A percentile compares a stretch with the other conserved stretches of the same genome.
Evolutionary conservation across 2,888 invertebrate species (phyloP).

Genomic region (Drosophila nigricruria): DNA sequence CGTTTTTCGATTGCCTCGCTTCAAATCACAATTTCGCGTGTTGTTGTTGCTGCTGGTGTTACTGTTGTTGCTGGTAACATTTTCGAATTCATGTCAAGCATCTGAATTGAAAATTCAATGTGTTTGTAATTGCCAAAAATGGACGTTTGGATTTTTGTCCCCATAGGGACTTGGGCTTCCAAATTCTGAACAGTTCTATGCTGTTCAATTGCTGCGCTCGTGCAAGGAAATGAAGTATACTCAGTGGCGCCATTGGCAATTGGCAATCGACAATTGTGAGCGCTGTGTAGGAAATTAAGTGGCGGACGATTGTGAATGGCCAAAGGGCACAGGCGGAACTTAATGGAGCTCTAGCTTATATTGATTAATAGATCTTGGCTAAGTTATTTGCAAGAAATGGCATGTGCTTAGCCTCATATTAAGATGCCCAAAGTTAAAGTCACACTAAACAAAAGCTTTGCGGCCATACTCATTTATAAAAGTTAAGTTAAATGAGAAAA

Average conservation of each 20-base stretch:
- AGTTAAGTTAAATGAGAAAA: slow-evolving; percentile 8
- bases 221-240: slow-evolving; percentile 68
- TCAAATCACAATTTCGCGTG: slow-evolving; percentile 41
- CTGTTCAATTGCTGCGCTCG: neutral
- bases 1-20: slow-evolving; percentile 9
- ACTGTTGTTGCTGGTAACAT: slow-evolving; percentile 6
- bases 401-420: neutral
- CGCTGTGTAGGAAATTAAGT: slow-evolving; percentile 66
- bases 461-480: slow-evolving; percentile 10
- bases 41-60: slow-evolving; percentile 10
- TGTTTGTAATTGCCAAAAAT: slow-evolving; percentile 53
- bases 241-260: slow-evolving; percentile 22
- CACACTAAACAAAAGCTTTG: neutral
- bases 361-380: slow-evolving; percentile 42
- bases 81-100: slow-evolving; percentile 25
- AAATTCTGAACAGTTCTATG: slow-evolving; percentile 48
- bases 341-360: slow-evolving; percentile 27
- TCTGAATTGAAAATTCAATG: slow-evolving; percentile 53
- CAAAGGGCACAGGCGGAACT: slow-evolving; percentile 3
- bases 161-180: slow-evolving; percentile 29
- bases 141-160: slow-evolving; percentile 28
- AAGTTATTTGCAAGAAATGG: neutral
- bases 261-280: slow-evolving; percentile 16
- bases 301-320: slow-evolving; percentile 33
- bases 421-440: slow-evolving; percentile 11